phyloP scores from a whole-genome alignment of 1,140 invertebrate species.

The Heliothis subflexa region DNA sequence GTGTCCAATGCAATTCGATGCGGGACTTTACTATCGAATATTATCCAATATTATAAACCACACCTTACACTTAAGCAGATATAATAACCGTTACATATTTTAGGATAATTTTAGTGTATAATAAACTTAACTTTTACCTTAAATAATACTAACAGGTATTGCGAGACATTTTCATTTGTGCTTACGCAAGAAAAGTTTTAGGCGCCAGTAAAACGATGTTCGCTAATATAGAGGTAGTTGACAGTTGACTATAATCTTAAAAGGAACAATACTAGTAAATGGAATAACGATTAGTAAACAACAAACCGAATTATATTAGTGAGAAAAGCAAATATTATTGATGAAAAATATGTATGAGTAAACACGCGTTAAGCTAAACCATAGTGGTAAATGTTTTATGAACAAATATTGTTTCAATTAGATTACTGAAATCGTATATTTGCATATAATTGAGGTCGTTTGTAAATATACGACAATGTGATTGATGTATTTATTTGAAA shows the following conservation, averaged over 20 bases:
- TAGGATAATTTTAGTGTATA: slow-evolving; percentile 20
- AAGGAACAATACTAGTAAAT: no score
- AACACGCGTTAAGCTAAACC: not conserved
- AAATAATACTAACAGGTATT: slow-evolving; percentile 20
- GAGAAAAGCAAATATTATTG: no score
- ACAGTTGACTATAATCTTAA: no score
- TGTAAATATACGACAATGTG: slow-evolving; percentile 26
- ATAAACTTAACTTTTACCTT: slow-evolving; percentile 29
- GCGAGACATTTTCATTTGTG: slow-evolving; percentile 15
- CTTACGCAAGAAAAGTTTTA: not conserved
- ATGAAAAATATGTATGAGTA: no score
- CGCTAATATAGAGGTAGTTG: no score
- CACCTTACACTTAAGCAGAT: slow-evolving; percentile 47
- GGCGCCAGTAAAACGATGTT: no score
- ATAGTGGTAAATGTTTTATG: not conserved
- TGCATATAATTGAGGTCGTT: slow-evolving; percentile 1
- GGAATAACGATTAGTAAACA: no score
- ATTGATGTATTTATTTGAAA: slow-evolving; percentile 44
- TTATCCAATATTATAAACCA: slow-evolving; percentile 61
- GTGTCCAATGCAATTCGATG: slow-evolving; percentile 63
- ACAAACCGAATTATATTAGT: no score
- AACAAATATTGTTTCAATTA: slow-evolving; percentile 4
- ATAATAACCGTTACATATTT: slow-evolving; percentile 37
- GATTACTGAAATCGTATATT: slow-evolving; percentile 19
- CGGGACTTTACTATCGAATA: slow-evolving; percentile 61